Conservation (phyloP, 2,797 vertebrate species). For the Remorina albescens region DNA sequence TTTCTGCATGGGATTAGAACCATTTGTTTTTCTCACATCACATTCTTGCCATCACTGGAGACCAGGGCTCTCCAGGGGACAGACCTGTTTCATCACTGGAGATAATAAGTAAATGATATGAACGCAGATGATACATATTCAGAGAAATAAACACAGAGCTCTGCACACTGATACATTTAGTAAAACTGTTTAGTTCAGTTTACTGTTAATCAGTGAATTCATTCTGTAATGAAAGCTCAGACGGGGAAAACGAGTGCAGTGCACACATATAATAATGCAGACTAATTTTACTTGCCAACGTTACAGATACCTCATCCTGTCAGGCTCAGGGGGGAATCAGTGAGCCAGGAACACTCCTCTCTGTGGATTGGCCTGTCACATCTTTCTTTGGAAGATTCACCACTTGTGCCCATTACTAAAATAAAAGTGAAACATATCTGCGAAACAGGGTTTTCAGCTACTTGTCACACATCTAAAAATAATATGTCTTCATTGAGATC, state of each 20-base stretch:
- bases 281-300: conserved; percentile 59
- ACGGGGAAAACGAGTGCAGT: conserved; percentile 19
- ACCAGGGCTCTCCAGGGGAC: conserved; percentile 62
- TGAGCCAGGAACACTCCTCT: conserved; percentile 55
- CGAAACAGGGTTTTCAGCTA: conserved; percentile 47
- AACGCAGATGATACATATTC: conserved; percentile 8
- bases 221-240: conserved; percentile 31
- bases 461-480: conserved; percentile 67
- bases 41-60: conserved; percentile 73
- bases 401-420: conserved; percentile 50
- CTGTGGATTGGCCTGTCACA: conserved; percentile 73
- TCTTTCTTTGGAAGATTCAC: conserved; percentile 62
- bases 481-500: conserved; percentile 61
- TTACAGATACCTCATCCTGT: conserved; percentile 54
- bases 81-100: conserved; percentile 50
- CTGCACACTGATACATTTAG: conserved; percentile 25
- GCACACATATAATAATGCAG: conserved; percentile 59
- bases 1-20: conserved; percentile 66
- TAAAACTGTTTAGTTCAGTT: conserved; percentile 40
- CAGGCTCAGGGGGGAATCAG: conserved; percentile 58
- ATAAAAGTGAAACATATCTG: conserved; percentile 58
- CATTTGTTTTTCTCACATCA: conserved; percentile 74
- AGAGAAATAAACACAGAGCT: conserved; percentile 17
- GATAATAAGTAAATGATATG: not conserved
- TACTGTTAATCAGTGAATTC: conserved; percentile 42